Evolutionary conservation across 2,888 invertebrate genomes (phyloP).

Genomic region (Dryococelus australis): DNA sequence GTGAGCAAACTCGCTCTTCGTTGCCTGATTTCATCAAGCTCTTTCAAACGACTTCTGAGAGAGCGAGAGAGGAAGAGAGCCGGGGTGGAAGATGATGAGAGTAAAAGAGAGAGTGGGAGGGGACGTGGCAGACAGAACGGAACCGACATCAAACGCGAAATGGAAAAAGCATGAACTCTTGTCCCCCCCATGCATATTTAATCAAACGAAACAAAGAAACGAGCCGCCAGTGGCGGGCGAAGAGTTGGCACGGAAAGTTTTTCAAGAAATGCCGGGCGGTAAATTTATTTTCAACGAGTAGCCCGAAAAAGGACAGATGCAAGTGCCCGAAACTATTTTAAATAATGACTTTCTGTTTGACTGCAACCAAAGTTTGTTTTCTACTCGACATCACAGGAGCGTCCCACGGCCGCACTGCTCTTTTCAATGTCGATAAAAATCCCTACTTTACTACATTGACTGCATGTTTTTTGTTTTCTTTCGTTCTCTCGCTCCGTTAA

Average conservation of each 20-base stretch:
- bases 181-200: constrained; percentile 23
- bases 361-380: not conserved
- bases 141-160: not conserved
- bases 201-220: constrained; percentile 26
- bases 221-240: not conserved
- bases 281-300: not conserved
- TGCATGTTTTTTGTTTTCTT: too few species aligned
- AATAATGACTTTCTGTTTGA: not conserved
- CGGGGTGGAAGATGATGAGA: not conserved
- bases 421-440: too few species aligned
- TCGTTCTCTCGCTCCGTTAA: too few species aligned
- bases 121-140: too few species aligned
- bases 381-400: too few species aligned
- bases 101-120: not conserved
- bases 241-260: not conserved
- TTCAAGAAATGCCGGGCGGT: not conserved
- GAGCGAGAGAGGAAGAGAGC: not conserved
- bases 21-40: constrained; percentile 13
- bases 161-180: not conserved
- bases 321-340: not conserved
- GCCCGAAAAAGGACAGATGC: not conserved
- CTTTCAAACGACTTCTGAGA: constrained; percentile 30
- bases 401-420: too few species aligned
- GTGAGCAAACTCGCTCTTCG: constrained; percentile 9
- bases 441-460: too few species aligned